Conservation (phyloP, 1,140 invertebrate species). For the Maniola jurtina region DNA sequence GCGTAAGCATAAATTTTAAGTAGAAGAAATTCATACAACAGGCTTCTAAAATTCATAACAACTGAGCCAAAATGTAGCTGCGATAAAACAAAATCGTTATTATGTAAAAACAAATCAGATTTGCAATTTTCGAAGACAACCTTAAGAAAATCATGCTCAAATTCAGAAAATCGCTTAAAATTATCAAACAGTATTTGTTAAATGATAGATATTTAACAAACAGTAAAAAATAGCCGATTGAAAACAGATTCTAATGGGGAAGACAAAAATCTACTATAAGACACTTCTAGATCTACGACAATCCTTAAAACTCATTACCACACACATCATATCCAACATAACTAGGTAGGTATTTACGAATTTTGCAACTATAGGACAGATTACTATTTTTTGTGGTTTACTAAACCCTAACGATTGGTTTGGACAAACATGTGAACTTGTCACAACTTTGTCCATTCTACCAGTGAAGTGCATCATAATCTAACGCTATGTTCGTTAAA, state of each 20-base stretch:
- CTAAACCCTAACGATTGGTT: conserved; percentile 52
- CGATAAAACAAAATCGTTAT: conserved; percentile 35
- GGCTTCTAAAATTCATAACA: conserved; percentile 57
- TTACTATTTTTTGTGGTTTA: conserved; percentile 64
- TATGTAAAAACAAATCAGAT: conserved; percentile 26
- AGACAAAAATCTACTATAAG: conserved; percentile 54
- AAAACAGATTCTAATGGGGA: conserved; percentile 41
- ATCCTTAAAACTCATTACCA: conserved; percentile 52
- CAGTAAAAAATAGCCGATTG: conserved; percentile 42
- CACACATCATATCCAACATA: conserved; percentile 47
- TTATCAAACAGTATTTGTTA: conserved; percentile 6
- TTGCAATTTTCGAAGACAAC: conserved; percentile 21
- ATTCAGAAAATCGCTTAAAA: conserved; percentile 22
- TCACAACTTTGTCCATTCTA: conserved; percentile 61
- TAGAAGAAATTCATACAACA: conserved; percentile 47
- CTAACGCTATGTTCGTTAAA: conserved; percentile 28
- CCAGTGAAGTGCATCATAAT: conserved; percentile 56
- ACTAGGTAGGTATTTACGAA: conserved; percentile 44
- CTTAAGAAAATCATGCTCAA: conserved; percentile 41
- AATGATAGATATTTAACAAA: background rate
- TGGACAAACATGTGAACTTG: conserved; percentile 55
- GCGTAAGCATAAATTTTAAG: conserved; percentile 45
- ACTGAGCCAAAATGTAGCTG: conserved; percentile 74
- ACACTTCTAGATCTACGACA: conserved; percentile 59
- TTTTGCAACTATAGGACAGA: conserved; percentile 79